Conservation (phyloP, 2,113 vertebrate species). For the Gallinago undulata region DNA sequence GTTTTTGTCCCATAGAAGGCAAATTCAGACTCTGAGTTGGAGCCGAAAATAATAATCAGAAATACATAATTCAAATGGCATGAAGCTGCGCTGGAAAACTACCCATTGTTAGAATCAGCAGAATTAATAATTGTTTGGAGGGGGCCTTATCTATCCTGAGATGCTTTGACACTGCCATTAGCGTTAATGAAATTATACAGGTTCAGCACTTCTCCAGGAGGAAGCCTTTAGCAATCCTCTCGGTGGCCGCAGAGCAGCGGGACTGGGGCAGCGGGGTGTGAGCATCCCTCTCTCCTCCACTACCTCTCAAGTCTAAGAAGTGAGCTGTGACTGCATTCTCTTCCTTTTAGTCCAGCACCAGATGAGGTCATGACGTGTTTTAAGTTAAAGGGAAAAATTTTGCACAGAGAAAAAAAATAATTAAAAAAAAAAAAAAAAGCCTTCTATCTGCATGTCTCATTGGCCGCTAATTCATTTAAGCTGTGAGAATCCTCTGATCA, state of each 20-base stretch:
- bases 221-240: neutral
- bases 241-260: neutral
- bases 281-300: neutral
- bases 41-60: neutral
- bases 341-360: neutral
- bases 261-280: neutral
- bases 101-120: neutral
- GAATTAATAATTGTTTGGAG: neutral
- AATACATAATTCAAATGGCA: neutral
- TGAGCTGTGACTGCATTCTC: neutral
- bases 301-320: neutral
- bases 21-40: neutral
- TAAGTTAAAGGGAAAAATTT: neutral
- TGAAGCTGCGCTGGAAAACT: neutral
- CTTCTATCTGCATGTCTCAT: slow-evolving; percentile 26
- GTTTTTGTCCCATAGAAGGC: neutral
- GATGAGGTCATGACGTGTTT: slow-evolving; percentile 27
- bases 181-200: neutral
- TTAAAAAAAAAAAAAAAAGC: neutral
- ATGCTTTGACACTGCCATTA: neutral
- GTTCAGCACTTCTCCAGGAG: neutral
- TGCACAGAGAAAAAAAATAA: neutral
- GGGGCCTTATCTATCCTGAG: neutral
- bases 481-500: slow-evolving; percentile 43
- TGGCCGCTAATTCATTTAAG: slow-evolving; percentile 50